Evolutionary conservation across 2,113 vertebrate species (phyloP).

Genomic region (Oreochromis spilurus): DNA sequence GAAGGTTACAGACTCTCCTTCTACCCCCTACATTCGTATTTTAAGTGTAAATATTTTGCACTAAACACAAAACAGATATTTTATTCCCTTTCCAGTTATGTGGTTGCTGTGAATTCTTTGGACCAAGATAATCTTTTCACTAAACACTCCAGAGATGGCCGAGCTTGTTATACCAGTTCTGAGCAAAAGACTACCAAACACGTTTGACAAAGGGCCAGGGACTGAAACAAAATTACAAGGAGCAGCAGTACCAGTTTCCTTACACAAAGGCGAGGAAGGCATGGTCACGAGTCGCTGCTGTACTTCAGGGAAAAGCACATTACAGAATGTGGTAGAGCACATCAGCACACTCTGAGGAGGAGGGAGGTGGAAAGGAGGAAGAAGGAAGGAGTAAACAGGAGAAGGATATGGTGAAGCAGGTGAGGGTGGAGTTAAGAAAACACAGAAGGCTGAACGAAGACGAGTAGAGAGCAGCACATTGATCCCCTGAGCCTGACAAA

Average conservation of each 20-base stretch:
- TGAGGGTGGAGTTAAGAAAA: slow-evolving; percentile 59
- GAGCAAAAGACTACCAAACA: not conserved
- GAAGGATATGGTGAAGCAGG: slow-evolving; percentile 13
- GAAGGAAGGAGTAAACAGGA: not conserved
- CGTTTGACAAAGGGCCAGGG: slow-evolving; percentile 4
- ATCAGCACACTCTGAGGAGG: not conserved
- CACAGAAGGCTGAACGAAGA: slow-evolving; percentile 28
- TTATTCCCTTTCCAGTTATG: not conserved
- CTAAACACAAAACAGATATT: not conserved
- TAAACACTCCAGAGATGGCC: not conserved
- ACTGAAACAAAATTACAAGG: slow-evolving; percentile 6
- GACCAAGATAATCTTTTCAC: not conserved
- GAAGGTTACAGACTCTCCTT: not conserved
- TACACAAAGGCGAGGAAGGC: slow-evolving; percentile 31
- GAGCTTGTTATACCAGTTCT: slow-evolving; percentile 53
- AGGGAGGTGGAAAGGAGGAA: not conserved
- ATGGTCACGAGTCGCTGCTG: not conserved
- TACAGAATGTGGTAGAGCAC: not conserved
- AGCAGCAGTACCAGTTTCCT: slow-evolving; percentile 53
- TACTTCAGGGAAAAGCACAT: not conserved
- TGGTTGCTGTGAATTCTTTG: not conserved
- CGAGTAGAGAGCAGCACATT: slow-evolving; percentile 44
- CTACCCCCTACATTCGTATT: not conserved
- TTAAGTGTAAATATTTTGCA: not conserved
- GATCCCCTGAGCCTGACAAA: slow-evolving; percentile 38